Conservation (phyloP, 2,888 invertebrate genomes). For the Aricia artaxerxes region DNA sequence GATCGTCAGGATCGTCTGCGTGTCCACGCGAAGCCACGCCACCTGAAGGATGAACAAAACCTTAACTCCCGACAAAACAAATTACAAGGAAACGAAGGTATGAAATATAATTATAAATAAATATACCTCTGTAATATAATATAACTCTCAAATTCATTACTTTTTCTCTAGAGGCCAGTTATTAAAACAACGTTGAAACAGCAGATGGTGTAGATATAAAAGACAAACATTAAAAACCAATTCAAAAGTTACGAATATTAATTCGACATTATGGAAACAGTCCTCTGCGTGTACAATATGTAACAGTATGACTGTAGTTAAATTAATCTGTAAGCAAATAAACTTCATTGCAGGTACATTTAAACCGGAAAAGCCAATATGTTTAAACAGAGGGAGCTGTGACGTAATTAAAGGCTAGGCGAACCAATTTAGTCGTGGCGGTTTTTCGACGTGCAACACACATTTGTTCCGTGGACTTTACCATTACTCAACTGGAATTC, state of each 20-base stretch:
- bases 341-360: constrained; percentile 3
- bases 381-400: constrained; percentile 5
- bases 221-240: background rate
- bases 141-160: too few species aligned
- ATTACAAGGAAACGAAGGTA: too few species aligned
- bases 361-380: constrained; percentile 10
- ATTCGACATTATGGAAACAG: background rate
- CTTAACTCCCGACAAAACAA: too few species aligned
- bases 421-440: constrained; percentile 9
- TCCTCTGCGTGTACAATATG: too few species aligned
- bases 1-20: constrained; percentile 93
- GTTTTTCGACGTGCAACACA: background rate
- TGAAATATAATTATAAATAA: too few species aligned
- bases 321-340: constrained; percentile 1
- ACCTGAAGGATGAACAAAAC: constrained; percentile 78
- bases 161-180: too few species aligned
- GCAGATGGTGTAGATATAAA: background rate
- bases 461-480: background rate
- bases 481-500: background rate
- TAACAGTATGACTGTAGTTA: background rate
- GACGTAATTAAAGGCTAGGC: constrained; percentile 7
- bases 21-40: constrained; percentile 94
- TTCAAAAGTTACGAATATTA: too few species aligned
- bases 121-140: too few species aligned
- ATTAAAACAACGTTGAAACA: too few species aligned